Evolutionary conservation across 2,888 invertebrate species (phyloP).

Genomic region (Catonia carolina): DNA sequence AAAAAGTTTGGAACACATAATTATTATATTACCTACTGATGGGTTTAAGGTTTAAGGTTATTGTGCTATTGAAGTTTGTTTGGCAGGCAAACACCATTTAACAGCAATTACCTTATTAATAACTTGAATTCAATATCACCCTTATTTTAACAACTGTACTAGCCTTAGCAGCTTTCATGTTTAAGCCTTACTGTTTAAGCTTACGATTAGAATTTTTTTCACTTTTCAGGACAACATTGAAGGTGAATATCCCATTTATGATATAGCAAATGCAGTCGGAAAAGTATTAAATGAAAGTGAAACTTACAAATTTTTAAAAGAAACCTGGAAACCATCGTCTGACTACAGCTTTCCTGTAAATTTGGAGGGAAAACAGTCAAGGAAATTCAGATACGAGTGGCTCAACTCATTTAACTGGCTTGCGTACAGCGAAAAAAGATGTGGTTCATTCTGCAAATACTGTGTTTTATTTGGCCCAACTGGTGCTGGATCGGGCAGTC

Average conservation of each 20-base stretch:
- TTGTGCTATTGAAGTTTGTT: too few species aligned
- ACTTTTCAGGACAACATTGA: slow-evolving; percentile 5
- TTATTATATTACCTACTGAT: too few species aligned
- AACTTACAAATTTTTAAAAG: too few species aligned
- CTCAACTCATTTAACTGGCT: slow-evolving; percentile 11
- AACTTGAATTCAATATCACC: too few species aligned
- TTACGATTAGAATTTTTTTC: not conserved
- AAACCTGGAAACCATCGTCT: slow-evolving; percentile 9
- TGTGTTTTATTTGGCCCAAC: slow-evolving; percentile 14
- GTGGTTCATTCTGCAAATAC: slow-evolving; percentile 14
- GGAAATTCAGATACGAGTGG: slow-evolving; percentile 11
- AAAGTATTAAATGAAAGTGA: too few species aligned
- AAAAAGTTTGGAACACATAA: too few species aligned
- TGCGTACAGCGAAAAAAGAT: slow-evolving; percentile 10
- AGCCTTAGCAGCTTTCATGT: too few species aligned
- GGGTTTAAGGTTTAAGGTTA: too few species aligned
- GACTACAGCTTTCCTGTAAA: slow-evolving; percentile 13
- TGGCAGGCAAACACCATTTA: too few species aligned
- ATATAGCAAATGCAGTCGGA: slow-evolving; percentile 13
- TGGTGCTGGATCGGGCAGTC: slow-evolving; percentile 15
- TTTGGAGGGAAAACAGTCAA: slow-evolving; percentile 12
- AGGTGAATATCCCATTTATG: not conserved
- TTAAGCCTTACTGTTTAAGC: too few species aligned
- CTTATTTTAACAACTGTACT: too few species aligned
- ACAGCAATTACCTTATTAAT: too few species aligned